Evolutionary conservation across 1,140 invertebrate species (phyloP).

Genomic region (Drosophila punjabiensis): DNA sequence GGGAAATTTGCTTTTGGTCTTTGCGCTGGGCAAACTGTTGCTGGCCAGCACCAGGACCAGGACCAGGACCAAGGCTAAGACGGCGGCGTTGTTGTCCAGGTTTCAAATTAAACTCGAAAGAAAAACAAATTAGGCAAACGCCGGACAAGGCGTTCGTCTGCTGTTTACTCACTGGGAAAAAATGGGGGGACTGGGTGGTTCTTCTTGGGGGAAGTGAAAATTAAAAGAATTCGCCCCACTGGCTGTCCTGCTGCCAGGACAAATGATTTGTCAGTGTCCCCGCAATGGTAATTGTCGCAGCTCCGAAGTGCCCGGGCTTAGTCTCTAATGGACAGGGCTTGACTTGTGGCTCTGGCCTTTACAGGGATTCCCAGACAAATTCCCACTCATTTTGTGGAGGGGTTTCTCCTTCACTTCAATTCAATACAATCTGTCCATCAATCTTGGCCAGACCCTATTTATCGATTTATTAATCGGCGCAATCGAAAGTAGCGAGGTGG

Average conservation of each 20-base stretch:
- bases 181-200: no score
- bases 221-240: conserved; percentile 45
- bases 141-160: conserved; percentile 75
- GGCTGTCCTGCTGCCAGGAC: conserved; percentile 27
- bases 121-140: conserved; percentile 80
- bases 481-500: conserved; percentile 10
- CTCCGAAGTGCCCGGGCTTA: neutral
- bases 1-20: conserved; percentile 66
- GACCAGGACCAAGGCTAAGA: conserved; percentile 23
- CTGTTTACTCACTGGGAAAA: conserved; percentile 55
- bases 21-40: conserved; percentile 72
- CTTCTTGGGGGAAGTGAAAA: neutral
- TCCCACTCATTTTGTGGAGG: conserved; percentile 4
- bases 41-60: conserved; percentile 35
- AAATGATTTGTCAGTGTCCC: conserved; percentile 51
- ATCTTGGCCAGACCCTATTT: conserved; percentile 15
- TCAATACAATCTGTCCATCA: neutral
- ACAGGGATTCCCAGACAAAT: conserved; percentile 33
- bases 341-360: conserved; percentile 37
- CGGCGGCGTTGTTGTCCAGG: conserved; percentile 39
- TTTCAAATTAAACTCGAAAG: conserved; percentile 82
- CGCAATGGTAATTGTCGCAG: conserved; percentile 29
- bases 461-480: conserved; percentile 24
- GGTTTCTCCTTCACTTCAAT: neutral
- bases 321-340: conserved; percentile 15